phyloP scores from a whole-genome alignment of 1,140 invertebrate genomes.

The Atta colombica region DNA sequence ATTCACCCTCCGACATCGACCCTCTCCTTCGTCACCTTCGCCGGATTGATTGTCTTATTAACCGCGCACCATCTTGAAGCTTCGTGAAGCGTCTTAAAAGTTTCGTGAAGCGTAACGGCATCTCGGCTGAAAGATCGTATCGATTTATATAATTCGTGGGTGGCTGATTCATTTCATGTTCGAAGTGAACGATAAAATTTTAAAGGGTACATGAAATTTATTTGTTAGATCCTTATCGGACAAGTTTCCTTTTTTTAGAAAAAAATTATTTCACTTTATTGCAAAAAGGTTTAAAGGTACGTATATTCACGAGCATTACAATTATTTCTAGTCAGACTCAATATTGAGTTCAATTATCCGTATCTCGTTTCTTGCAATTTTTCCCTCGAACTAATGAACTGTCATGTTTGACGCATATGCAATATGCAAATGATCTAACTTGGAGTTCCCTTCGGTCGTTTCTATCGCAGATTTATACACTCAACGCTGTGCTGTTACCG shows the following conservation, averaged over 20 bases:
- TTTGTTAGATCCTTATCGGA: neutral
- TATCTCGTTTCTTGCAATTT: slow-evolving; percentile 2
- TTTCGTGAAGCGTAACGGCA: slow-evolving; percentile 32
- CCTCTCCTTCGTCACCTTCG: slow-evolving; percentile 25
- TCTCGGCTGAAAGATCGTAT: neutral
- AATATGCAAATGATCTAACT: slow-evolving; percentile 39
- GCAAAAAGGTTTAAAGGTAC: neutral
- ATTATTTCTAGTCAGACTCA: slow-evolving; percentile 17
- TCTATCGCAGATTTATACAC: slow-evolving; percentile 24
- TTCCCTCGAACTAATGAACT: neutral
- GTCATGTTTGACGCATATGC: neutral
- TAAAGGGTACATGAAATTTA: neutral
- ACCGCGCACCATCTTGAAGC: neutral
- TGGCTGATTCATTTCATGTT: slow-evolving; percentile 34
- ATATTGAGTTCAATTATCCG: slow-evolving; percentile 15
- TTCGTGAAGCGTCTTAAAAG: slow-evolving; percentile 39
- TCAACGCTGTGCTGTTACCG: slow-evolving; percentile 15
- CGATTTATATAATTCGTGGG: slow-evolving; percentile 21
- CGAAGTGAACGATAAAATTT: slow-evolving; percentile 5
- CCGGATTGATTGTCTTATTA: slow-evolving; percentile 41
- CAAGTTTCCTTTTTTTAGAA: neutral
- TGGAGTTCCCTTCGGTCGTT: slow-evolving; percentile 38
- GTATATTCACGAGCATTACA: neutral
- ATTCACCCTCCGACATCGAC: slow-evolving; percentile 54
- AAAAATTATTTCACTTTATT: neutral